These are phyloP conservation scores for Psilanteris sp. DNA, from an alignment of 1,140 invertebrate species.

Conservation along the genomic window DNA sequence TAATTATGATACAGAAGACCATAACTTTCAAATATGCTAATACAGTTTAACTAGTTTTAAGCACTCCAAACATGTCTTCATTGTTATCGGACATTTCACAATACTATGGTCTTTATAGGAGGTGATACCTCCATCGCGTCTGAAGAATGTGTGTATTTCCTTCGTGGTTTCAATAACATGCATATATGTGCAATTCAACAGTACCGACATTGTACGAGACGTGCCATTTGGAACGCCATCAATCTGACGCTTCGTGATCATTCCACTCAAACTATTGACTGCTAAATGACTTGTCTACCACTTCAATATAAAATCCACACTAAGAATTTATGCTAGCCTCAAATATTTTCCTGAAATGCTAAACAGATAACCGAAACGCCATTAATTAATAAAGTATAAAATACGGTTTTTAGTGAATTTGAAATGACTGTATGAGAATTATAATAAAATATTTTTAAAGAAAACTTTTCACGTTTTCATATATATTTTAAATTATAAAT, in stretches of 20 bases:
- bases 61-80: slow-evolving; percentile 40
- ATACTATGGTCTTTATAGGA: slow-evolving; percentile 29
- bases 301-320: slow-evolving; percentile 34
- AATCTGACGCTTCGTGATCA: slow-evolving; percentile 39
- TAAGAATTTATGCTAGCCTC: no score
- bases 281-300: slow-evolving; percentile 58
- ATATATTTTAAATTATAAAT: no score
- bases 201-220: slow-evolving; percentile 44
- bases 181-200: slow-evolving; percentile 61
- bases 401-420: no score
- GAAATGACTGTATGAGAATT: no score
- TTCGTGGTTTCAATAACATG: slow-evolving; percentile 44
- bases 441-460: no score
- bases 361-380: no score
- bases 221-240: slow-evolving; percentile 46
- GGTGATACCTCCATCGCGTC: slow-evolving; percentile 13
- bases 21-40: slow-evolving; percentile 49
- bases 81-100: slow-evolving; percentile 48
- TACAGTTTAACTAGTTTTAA: slow-evolving; percentile 13
- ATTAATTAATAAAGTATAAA: no score
- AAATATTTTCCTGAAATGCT: no score
- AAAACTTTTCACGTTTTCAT: no score
- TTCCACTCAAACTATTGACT: slow-evolving; percentile 50
- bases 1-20: no score
- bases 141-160: slow-evolving; percentile 34